phyloP scores from a whole-genome alignment of 2,888 invertebrate genomes.

The Cryptocephalus primarius region DNA sequence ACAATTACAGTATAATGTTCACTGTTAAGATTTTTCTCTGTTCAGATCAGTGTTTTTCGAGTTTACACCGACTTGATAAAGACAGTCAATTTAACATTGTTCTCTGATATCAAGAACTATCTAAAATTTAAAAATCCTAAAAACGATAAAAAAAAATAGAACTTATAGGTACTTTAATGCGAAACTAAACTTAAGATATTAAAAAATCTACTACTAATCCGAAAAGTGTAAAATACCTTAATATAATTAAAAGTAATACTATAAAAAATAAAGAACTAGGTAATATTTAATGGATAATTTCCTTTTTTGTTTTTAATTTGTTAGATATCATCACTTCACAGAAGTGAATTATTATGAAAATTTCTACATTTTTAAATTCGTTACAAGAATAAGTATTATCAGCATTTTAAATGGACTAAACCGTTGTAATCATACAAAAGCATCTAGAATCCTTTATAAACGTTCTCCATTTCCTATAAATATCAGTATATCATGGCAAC shows the following conservation, averaged over 20 bases:
- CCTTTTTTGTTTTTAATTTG: neutral
- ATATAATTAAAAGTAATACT: neutral
- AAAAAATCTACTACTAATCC: too few species aligned
- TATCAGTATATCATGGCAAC: neutral
- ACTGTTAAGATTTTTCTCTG: too few species aligned
- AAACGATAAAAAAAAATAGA: too few species aligned
- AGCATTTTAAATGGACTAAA: neutral
- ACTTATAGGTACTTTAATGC: too few species aligned
- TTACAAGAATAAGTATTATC: constrained; percentile 10
- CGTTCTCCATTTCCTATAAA: neutral
- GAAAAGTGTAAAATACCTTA: too few species aligned
- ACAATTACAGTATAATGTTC: too few species aligned
- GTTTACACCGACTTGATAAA: too few species aligned
- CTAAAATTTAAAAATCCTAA: neutral
- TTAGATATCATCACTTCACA: constrained; percentile 24
- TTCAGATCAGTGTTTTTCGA: too few species aligned
- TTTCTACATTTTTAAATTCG: constrained; percentile 29
- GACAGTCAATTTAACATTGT: neutral
- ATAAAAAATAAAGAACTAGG: neutral
- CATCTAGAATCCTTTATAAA: neutral
- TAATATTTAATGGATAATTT: neutral
- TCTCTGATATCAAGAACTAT: neutral
- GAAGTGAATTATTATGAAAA: constrained; percentile 22
- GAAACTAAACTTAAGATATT: too few species aligned
- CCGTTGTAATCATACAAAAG: neutral